Percentiles rank a stretch among this genome's conserved stretches.
Conservation (phyloP, 2,113 vertebrate genomes). For the Passer montanus region DNA sequence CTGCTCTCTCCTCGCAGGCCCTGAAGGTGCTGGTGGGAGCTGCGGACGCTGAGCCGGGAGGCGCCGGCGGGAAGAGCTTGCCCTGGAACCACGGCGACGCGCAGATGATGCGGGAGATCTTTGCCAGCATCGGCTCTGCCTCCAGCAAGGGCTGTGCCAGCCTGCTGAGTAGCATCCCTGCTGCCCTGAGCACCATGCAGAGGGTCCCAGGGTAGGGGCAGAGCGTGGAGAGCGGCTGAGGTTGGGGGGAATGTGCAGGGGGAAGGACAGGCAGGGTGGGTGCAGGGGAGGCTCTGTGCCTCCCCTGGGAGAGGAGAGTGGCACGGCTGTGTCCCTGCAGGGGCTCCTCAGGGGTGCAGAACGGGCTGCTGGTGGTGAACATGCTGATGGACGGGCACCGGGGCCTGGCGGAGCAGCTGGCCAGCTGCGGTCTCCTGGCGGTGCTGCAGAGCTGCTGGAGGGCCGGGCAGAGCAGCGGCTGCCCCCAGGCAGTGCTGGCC, state of each 20-base stretch:
- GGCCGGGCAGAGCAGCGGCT: slow-evolving; percentile 50
- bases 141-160: slow-evolving; percentile 78
- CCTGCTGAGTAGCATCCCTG: slow-evolving; percentile 82
- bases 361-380: slow-evolving; percentile 87
- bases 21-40: slow-evolving; percentile 90
- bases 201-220: slow-evolving; percentile 79
- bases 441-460: slow-evolving; percentile 79
- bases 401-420: slow-evolving; percentile 88
- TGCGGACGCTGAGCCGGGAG: slow-evolving; percentile 77
- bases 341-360: slow-evolving; percentile 80
- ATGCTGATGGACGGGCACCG: slow-evolving; percentile 87
- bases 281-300: background rate
- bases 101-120: slow-evolving; percentile 93
- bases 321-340: slow-evolving; percentile 48
- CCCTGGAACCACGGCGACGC: slow-evolving; percentile 80
- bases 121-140: slow-evolving; percentile 94
- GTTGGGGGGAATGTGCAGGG: fast-evolving
- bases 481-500: slow-evolving; percentile 78
- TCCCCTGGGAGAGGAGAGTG: background rate
- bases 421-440: slow-evolving; percentile 71
- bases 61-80: slow-evolving; percentile 44
- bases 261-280: background rate
- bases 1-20: slow-evolving; percentile 66
- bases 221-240: fast-evolving
- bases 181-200: slow-evolving; percentile 86